Evolutionary conservation across 2,797 vertebrate genomes (phyloP).

Genomic region (Hippocampus kuda): DNA sequence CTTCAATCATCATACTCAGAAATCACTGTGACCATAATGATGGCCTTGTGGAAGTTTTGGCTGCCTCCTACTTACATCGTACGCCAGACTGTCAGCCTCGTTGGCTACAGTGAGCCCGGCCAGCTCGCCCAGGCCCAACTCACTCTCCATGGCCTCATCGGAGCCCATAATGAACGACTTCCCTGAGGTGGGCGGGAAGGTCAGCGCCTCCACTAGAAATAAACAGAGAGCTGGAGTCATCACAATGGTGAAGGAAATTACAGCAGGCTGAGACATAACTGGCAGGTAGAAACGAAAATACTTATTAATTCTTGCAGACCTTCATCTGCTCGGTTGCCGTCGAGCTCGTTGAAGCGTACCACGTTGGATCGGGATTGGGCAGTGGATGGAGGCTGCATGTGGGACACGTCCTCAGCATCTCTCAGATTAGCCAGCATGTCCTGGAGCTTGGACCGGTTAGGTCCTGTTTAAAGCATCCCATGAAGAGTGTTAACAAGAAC

Average conservation of each 20-base stretch:
- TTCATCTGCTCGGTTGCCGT: constrained; percentile 87
- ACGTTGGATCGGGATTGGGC: constrained; percentile 80
- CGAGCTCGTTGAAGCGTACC: constrained; percentile 82
- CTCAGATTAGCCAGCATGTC: constrained; percentile 98
- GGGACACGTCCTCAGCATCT: constrained; percentile 90
- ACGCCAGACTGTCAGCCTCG: constrained; percentile 87
- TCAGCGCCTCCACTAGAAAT: constrained; percentile 82
- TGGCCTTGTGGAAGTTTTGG: background rate
- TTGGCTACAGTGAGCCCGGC: constrained; percentile 97
- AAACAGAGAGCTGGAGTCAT: background rate
- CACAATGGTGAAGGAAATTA: background rate
- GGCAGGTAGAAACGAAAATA: background rate
- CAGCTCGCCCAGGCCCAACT: constrained; percentile 89
- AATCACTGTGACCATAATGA: background rate
- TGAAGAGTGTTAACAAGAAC: constrained; percentile 11
- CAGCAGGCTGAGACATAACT: background rate
- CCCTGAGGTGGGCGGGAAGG: constrained; percentile 91
- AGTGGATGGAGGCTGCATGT: constrained; percentile 84
- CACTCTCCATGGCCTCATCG: constrained; percentile 89
- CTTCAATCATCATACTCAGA: background rate
- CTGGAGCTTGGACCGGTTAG: constrained; percentile 97
- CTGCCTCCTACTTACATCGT: constrained; percentile 77
- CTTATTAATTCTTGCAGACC: constrained; percentile 51
- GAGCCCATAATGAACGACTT: constrained; percentile 94
- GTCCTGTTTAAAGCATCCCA: constrained; percentile 68